phyloP scores from a whole-genome alignment of 2,113 vertebrate species.

The Promerops cafer region DNA sequence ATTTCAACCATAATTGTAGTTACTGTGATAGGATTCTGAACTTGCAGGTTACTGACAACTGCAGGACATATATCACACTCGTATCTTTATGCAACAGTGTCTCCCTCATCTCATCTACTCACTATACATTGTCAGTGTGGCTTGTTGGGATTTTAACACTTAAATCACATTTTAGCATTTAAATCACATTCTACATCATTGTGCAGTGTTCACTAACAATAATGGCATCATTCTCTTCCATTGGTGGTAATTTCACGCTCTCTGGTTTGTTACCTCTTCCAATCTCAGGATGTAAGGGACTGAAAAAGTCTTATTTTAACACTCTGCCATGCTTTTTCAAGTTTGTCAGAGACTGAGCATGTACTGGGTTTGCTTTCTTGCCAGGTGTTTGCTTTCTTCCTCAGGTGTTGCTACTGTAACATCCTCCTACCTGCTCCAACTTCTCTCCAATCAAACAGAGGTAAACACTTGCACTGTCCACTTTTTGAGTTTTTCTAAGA shows the following conservation, averaged over 20 bases:
- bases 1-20: neutral
- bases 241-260: neutral
- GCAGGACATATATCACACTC: neutral
- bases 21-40: neutral
- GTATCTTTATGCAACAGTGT: neutral
- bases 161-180: neutral
- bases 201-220: neutral
- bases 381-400: too few relatives aligned
- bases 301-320: neutral
- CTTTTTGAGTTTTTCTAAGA: neutral
- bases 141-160: neutral
- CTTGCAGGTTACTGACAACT: neutral
- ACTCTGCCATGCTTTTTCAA: neutral
- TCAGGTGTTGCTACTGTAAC: neutral
- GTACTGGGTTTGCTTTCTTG: neutral
- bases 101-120: neutral
- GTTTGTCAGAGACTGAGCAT: neutral
- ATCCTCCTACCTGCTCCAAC: neutral
- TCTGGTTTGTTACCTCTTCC: neutral
- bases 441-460: neutral
- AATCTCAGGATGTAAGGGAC: neutral
- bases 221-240: neutral
- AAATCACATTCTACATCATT: neutral
- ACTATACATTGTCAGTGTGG: neutral
- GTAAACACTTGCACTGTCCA: neutral